A percentile compares a stretch with the other conserved stretches of the same genome.
Evolutionary conservation across 2,888 invertebrate species (phyloP).

Genomic region (Labia minor): DNA sequence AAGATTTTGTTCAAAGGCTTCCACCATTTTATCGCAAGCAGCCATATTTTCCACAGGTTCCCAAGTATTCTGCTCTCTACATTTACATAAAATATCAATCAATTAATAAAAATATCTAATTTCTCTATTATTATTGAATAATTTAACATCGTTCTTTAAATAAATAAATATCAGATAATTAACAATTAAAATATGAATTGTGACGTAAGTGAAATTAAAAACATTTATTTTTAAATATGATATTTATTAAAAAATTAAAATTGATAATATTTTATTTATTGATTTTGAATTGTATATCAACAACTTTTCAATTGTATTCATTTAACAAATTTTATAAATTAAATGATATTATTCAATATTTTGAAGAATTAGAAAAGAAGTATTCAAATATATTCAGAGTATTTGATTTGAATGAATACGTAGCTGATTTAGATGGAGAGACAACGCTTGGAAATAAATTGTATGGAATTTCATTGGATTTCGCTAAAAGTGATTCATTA

Average conservation of each 20-base stretch:
- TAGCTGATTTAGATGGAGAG: background rate
- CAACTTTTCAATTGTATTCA: background rate
- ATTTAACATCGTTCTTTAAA: background rate
- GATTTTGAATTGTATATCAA: background rate
- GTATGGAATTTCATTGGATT: background rate
- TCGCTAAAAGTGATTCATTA: background rate
- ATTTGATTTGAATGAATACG: background rate
- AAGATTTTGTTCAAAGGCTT: constrained; percentile 68
- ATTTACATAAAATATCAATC: constrained; percentile 26
- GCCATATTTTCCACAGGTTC: constrained; percentile 67
- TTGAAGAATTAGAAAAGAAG: background rate
- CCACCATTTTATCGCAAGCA: constrained; percentile 62
- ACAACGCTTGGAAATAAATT: background rate
- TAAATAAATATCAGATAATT: background rate
- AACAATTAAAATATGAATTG: background rate
- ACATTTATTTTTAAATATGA: too few relatives aligned
- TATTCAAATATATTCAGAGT: background rate
- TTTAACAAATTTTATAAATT: background rate
- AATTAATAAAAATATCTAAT: background rate
- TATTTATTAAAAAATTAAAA: too few relatives aligned
- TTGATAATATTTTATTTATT: background rate
- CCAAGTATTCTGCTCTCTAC: constrained; percentile 72
- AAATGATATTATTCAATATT: background rate
- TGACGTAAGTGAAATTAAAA: background rate
- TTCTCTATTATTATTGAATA: too few relatives aligned